Evolutionary conservation across 2,797 vertebrate species (phyloP), one percentile per base, ranked within the genome.

Genomic region (Oophaga sylvatica): DNA sequence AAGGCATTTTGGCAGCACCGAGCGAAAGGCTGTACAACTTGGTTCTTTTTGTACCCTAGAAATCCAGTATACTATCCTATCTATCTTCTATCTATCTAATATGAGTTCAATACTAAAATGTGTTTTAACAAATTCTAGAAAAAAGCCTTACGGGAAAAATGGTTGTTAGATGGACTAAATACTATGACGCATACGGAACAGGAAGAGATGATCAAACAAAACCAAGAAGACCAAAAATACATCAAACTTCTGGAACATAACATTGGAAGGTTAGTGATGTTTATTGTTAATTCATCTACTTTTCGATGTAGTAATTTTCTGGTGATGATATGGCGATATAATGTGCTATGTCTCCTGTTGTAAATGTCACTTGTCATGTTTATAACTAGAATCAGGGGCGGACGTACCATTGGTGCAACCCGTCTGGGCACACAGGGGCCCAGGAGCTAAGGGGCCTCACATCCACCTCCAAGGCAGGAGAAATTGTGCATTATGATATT

Each of bases 121-220:
- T 41, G 11, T 26, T 35, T 31, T 68, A 3, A 26, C n/a, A 67
- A 67, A 13, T 41, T 85, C 70, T 88, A 99, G 98, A 99, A 99
- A 94, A 99, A 99, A 90, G 93, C 95, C 83, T 91, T 98, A 90
- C 91, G 98, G 90, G 98, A 99, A 90, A 97, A 97, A 92, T 99
- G 98, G 98, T 96, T 99, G 89, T 95, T 98, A 94, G 98, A 99
- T 29, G 98, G 98, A 60, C 90, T 99, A 85, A 96, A 94, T 90
- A 93, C 94, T 79, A 94, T 96, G 90, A 96, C 94, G 0, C 94
- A 96, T 85, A 95, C 97, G 91, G 97, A 99, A 57, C 96, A 96
- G 91, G 96, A 98, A 90, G 96, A 97, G 91, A 96, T 96, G 94
- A 96, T 94, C 91, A 95, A 94, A 19, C 98, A 98, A 91, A 96